Evolutionary conservation across 2,888 invertebrate species (phyloP).

Genomic region (Pheosia tremula): DNA sequence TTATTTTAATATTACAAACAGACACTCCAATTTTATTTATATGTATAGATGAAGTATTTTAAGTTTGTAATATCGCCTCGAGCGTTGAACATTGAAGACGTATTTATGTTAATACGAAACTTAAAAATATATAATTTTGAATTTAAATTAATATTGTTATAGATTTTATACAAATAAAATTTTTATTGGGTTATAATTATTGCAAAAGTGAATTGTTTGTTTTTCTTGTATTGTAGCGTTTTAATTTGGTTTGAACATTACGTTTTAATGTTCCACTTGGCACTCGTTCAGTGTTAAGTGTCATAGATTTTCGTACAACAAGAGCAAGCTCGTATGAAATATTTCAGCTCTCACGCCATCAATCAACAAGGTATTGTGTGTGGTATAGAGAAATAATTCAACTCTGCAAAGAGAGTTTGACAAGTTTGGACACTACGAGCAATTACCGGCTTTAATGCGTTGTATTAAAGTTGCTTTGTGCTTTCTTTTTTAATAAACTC

Average conservation of each 20-base stretch:
- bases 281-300: not conserved
- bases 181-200: too few species aligned
- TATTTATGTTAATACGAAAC: too few species aligned
- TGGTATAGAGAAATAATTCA: constrained; percentile 34
- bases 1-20: too few species aligned
- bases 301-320: constrained; percentile 12
- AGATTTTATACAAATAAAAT: too few species aligned
- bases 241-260: not conserved
- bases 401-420: constrained; percentile 38
- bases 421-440: constrained; percentile 22
- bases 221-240: not conserved
- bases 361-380: constrained; percentile 25
- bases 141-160: not conserved
- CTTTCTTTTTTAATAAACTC: constrained; percentile 9
- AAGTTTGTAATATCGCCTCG: constrained; percentile 25
- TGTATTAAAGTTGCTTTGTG: constrained; percentile 20
- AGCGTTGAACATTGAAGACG: not conserved
- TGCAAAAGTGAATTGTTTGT: too few species aligned
- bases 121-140: too few species aligned
- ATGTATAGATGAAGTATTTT: constrained; percentile 27
- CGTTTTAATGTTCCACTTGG: too few species aligned
- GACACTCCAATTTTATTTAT: too few species aligned
- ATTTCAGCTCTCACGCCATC: constrained; percentile 23
- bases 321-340: constrained; percentile 24
- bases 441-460: constrained; percentile 18